Conservation (phyloP, 2,888 invertebrate genomes). For the Gryllus longicercus region DNA sequence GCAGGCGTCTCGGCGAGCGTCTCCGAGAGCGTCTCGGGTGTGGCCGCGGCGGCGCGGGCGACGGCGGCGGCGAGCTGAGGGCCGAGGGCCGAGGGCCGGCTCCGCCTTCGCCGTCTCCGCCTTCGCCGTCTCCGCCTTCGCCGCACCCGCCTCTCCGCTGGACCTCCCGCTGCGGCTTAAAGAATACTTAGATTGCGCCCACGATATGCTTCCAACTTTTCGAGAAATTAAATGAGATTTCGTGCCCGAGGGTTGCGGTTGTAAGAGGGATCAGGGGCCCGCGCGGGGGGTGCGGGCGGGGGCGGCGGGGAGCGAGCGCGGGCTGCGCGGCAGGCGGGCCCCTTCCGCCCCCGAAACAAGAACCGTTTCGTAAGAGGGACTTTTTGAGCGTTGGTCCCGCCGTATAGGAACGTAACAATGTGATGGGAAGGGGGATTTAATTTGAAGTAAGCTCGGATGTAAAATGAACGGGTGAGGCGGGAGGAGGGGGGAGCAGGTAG, state of each 20-base stretch:
- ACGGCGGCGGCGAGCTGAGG: not conserved
- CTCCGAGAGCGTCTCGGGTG: not conserved
- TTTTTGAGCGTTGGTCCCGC: not conserved
- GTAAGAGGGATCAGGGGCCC: not conserved
- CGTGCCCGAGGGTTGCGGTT: not conserved
- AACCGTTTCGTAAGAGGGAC: conserved; percentile 4
- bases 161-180: conserved; percentile 1
- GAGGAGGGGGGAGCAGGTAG: conserved; percentile 24
- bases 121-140: too few species aligned
- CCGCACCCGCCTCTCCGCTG: not conserved
- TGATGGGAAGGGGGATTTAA: conserved; percentile 17
- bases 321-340: not conserved
- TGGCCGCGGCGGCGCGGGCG: not conserved
- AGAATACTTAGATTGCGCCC: conserved; percentile 6
- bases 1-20: not conserved
- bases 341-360: conserved; percentile 5
- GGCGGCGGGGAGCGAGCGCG: too few species aligned
- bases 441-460: conserved; percentile 22
- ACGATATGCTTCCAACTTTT: conserved; percentile 1
- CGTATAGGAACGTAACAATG: conserved; percentile 17
- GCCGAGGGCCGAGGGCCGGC: not conserved
- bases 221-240: conserved; percentile 17
- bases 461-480: not conserved
- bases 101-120: too few species aligned
- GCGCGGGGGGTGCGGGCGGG: not conserved